Conservation (phyloP, 1,140 invertebrate species). For the Drosophila quadrilineata region DNA sequence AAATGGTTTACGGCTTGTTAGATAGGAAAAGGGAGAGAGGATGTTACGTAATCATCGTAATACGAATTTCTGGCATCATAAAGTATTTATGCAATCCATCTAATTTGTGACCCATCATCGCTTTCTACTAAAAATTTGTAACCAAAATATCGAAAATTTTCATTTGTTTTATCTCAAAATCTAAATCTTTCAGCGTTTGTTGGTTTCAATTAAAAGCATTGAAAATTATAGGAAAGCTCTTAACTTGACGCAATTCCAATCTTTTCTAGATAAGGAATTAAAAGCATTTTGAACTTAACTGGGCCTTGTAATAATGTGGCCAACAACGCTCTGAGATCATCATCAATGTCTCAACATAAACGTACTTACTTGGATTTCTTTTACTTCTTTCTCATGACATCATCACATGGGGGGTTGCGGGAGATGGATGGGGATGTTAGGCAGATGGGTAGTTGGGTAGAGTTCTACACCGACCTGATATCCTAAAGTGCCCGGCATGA, state of each 20-base stretch:
- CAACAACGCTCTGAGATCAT: slow-evolving; percentile 68
- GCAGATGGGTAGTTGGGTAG: no score
- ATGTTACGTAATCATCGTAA: slow-evolving; percentile 14
- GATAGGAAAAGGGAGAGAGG: no score
- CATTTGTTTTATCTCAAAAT: neutral
- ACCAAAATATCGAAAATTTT: neutral
- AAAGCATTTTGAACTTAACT: slow-evolving; percentile 9
- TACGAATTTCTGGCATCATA: no score
- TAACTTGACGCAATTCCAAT: neutral
- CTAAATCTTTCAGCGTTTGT: neutral
- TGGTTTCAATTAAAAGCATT: neutral
- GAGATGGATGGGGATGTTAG: no score
- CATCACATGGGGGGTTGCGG: slow-evolving; percentile 29
- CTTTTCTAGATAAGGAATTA: slow-evolving; percentile 1
- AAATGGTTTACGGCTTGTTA: neutral
- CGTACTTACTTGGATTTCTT: slow-evolving; percentile 34
- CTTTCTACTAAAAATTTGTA: neutral
- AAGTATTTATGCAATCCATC: no score
- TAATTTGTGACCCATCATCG: no score
- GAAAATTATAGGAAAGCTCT: neutral
- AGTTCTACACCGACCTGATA: slow-evolving; percentile 5
- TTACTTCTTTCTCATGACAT: slow-evolving; percentile 57
- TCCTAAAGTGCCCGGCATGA: slow-evolving; percentile 53
- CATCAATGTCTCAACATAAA: slow-evolving; percentile 47
- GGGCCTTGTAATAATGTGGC: slow-evolving; percentile 20